These are phyloP conservation scores for Dynastes tityus DNA, from an alignment of 2,888 invertebrate genomes.

Conservation along the genomic window DNA sequence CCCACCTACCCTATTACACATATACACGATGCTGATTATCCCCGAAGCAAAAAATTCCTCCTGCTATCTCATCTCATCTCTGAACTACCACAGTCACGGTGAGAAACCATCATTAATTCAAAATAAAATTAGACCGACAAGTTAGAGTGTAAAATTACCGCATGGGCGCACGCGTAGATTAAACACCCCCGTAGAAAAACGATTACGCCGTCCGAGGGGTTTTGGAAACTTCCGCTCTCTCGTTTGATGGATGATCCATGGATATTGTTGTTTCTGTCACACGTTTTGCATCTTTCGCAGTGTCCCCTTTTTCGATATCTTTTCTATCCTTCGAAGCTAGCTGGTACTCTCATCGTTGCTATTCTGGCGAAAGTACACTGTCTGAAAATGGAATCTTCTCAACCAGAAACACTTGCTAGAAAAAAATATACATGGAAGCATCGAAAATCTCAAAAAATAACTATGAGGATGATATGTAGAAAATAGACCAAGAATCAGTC, in stretches of 20 bases:
- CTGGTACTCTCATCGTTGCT: not conserved
- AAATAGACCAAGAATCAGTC: too few relatives aligned
- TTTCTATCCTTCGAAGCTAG: not conserved
- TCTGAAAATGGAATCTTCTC: too few relatives aligned
- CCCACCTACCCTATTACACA: not conserved
- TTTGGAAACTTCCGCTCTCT: constrained; percentile 16
- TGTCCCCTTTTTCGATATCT: not conserved
- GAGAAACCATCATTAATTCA: constrained; percentile 36
- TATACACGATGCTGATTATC: not conserved
- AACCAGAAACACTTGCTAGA: not conserved
- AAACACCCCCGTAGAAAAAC: constrained; percentile 39
- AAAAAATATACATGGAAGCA: too few relatives aligned
- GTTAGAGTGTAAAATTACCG: constrained; percentile 44
- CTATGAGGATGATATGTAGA: too few relatives aligned
- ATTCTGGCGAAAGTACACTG: too few relatives aligned
- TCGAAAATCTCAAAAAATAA: too few relatives aligned
- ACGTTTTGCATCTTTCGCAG: constrained; percentile 37
- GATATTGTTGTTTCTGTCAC: constrained; percentile 55
- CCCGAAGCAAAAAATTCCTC: constrained; percentile 3
- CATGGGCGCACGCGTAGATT: constrained; percentile 38
- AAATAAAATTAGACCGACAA: constrained; percentile 45
- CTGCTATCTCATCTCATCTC: not conserved
- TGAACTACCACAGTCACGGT: not conserved
- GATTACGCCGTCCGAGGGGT: not conserved
- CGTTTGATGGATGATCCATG: constrained; percentile 53